Conservation (phyloP, 2,797 vertebrate genomes). For the Clarias fuscus region DNA sequence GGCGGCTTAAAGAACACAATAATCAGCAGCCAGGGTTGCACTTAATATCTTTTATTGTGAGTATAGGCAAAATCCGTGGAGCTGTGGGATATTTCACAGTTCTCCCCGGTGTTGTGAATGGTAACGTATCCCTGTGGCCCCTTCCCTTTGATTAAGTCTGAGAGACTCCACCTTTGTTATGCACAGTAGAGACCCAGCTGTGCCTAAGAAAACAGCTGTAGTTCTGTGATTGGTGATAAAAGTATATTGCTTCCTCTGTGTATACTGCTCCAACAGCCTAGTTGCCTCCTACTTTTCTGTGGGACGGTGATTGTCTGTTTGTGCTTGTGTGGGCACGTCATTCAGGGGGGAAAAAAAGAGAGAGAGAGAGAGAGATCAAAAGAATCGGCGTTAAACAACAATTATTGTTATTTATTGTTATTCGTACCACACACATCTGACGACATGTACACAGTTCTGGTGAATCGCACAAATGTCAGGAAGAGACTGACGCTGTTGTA, state of each 20-base stretch:
- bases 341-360: conserved; percentile 37
- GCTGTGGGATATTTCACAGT: conserved; percentile 10
- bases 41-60: not conserved
- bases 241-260: conserved; percentile 46
- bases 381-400: conserved; percentile 53
- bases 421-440: conserved; percentile 56
- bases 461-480: not conserved
- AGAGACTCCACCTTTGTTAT: conserved; percentile 47
- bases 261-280: conserved; percentile 28
- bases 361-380: conserved; percentile 54
- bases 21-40: not conserved
- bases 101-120: conserved; percentile 27
- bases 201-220: conserved; percentile 51
- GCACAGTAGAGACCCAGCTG: conserved; percentile 34
- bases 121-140: conserved; percentile 17
- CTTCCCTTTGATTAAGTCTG: conserved; percentile 28
- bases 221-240: conserved; percentile 41
- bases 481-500: not conserved
- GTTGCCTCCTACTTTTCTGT: conserved; percentile 20
- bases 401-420: conserved; percentile 65
- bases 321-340: conserved; percentile 8
- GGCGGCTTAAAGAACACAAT: not conserved
- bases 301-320: conserved; percentile 24
- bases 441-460: conserved; percentile 19
- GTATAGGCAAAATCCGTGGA: not conserved